phyloP scores from a whole-genome alignment of 2,113 vertebrate species.

The Caracal caracal region DNA sequence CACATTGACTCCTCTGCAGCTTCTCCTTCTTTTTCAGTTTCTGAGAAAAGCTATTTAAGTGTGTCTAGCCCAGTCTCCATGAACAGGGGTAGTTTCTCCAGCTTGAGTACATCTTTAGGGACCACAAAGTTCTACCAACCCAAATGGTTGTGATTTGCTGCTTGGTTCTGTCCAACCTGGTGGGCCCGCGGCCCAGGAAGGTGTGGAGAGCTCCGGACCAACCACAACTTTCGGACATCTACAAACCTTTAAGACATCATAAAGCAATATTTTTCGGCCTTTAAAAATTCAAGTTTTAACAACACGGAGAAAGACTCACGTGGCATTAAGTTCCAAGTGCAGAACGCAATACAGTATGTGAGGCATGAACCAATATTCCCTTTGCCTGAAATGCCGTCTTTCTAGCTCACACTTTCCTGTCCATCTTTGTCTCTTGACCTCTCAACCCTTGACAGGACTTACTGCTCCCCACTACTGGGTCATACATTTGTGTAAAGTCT shows the following conservation, averaged over 20 bases:
- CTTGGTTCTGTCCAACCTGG: not conserved
- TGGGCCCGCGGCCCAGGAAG: no score
- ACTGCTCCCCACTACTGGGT: not conserved
- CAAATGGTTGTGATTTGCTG: not conserved
- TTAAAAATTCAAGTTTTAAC: constrained; percentile 24
- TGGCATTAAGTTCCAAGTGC: not conserved
- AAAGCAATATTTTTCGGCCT: not conserved
- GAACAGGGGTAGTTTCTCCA: not conserved
- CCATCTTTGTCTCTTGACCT: not conserved
- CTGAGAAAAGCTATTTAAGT: constrained; percentile 5
- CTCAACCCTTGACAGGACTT: not conserved
- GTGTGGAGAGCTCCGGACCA: not conserved
- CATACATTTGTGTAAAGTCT: not conserved
- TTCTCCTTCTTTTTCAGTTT: not conserved
- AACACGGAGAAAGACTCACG: not conserved
- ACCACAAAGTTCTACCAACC: not conserved
- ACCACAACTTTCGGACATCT: not conserved
- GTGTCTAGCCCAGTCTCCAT: not conserved
- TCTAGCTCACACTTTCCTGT: not conserved
- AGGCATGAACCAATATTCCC: not conserved
- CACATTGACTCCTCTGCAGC: not conserved
- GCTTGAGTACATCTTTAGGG: not conserved
- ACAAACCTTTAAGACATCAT: not conserved
- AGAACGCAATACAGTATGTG: accelerated
- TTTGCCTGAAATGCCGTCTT: not conserved